Percentiles rank a stretch among this genome's conserved stretches.
Conservation (phyloP, 2,113 vertebrate genomes). For the Melanotaenia duboulayi region DNA sequence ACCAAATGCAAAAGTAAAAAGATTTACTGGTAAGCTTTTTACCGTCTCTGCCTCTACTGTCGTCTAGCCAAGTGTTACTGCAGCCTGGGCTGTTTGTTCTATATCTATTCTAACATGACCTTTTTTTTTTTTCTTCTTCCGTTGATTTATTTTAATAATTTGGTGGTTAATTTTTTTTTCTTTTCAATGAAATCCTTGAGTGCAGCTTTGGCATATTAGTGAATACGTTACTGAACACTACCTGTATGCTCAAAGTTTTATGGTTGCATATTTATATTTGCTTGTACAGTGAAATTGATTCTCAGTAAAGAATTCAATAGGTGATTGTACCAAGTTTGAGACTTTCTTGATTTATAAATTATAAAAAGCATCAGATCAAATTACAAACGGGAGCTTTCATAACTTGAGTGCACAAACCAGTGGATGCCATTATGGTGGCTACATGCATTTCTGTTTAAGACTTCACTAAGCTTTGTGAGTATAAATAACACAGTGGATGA, state of each 20-base stretch:
- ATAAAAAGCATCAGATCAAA: too few species aligned
- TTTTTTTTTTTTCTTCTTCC: conserved; percentile 9
- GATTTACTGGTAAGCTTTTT: not conserved
- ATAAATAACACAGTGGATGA: not conserved
- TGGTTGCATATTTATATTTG: conserved; percentile 83
- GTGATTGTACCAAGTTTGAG: conserved; percentile 43
- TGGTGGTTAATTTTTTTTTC: conserved; percentile 25
- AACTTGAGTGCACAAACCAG: too few species aligned
- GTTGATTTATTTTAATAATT: conserved; percentile 34
- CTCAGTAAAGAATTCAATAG: conserved; percentile 67
- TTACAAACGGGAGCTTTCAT: too few species aligned
- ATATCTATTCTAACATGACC: conserved; percentile 12
- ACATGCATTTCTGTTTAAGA: too few species aligned
- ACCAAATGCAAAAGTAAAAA: not conserved
- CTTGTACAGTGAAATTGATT: conserved; percentile 76
- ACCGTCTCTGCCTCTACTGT: conserved; percentile 1
- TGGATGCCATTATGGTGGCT: too few species aligned
- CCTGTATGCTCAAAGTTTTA: conserved; percentile 73
- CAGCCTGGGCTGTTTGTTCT: conserved; percentile 57
- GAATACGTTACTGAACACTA: conserved; percentile 71
- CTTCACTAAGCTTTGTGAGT: not conserved
- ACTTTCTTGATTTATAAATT: not conserved
- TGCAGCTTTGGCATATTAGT: conserved; percentile 68
- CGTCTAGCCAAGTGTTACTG: conserved; percentile 55
- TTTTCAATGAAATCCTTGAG: conserved; percentile 31